Conservation (phyloP, 2,888 invertebrate genomes). For the Heteromurus nitidus region DNA sequence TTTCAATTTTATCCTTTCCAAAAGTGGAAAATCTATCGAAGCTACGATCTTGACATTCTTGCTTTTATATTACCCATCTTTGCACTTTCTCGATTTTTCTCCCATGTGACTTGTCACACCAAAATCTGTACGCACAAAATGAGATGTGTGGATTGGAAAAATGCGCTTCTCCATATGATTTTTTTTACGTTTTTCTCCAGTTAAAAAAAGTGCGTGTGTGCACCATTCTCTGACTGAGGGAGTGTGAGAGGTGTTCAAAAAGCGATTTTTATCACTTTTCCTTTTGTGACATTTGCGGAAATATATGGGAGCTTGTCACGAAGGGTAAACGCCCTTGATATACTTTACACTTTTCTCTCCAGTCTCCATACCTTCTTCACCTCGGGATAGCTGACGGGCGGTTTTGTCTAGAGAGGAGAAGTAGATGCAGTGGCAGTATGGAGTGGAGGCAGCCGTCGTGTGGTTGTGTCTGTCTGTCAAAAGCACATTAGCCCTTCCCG, state of each 20-base stretch:
- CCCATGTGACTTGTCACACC: too few species aligned
- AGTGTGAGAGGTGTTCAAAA: conserved; percentile 47
- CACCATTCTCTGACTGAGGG: neutral
- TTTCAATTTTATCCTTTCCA: neutral
- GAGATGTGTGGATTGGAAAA: too few species aligned
- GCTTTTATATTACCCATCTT: too few species aligned
- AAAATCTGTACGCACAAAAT: too few species aligned
- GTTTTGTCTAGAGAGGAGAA: conserved; percentile 42
- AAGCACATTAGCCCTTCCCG: conserved; percentile 33
- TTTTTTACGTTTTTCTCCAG: too few species aligned
- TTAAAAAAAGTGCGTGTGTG: too few species aligned
- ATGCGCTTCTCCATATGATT: too few species aligned
- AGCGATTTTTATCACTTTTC: conserved; percentile 60
- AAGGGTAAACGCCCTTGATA: conserved; percentile 61
- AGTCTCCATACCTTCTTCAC: conserved; percentile 20
- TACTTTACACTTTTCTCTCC: conserved; percentile 7
- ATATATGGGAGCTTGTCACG: conserved; percentile 61
- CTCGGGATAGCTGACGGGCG: conserved; percentile 44
- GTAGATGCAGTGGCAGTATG: too few species aligned
- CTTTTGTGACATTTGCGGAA: conserved; percentile 45
- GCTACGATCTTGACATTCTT: neutral
- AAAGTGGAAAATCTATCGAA: too few species aligned
- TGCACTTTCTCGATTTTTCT: neutral
- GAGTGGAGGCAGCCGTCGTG: too few species aligned
- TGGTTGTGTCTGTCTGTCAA: conserved; percentile 57